Conservation (phyloP, 1,140 invertebrate genomes). For the Drosophila equinoxialis region DNA sequence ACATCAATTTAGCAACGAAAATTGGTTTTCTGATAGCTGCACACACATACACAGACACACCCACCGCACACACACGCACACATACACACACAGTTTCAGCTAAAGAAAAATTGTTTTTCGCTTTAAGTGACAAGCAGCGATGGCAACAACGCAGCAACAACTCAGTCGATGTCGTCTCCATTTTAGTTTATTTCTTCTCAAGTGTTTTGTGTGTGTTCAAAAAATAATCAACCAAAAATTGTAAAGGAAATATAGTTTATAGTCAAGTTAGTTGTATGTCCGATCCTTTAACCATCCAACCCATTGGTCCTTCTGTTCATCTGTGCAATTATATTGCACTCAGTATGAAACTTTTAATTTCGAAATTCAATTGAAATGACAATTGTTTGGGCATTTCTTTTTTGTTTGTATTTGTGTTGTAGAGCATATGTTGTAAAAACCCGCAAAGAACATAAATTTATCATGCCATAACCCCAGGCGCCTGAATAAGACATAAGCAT, state of each 20-base stretch:
- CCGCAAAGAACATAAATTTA: slow-evolving; percentile 43
- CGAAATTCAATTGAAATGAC: not conserved
- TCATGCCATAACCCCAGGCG: slow-evolving; percentile 31
- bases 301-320: not conserved
- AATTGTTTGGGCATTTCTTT: no score
- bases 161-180: slow-evolving; percentile 48
- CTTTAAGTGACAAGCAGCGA: slow-evolving; percentile 72
- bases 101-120: slow-evolving; percentile 78
- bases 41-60: slow-evolving; percentile 31
- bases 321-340: slow-evolving; percentile 11
- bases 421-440: slow-evolving; percentile 10
- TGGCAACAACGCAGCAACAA: slow-evolving; percentile 35
- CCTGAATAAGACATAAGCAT: slow-evolving; percentile 43
- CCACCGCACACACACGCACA: slow-evolving; percentile 29
- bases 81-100: slow-evolving; percentile 41
- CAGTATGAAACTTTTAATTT: slow-evolving; percentile 18
- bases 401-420: not conserved
- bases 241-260: slow-evolving; percentile 11
- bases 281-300: no score
- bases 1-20: slow-evolving; percentile 80
- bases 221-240: slow-evolving; percentile 63
- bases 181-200: slow-evolving; percentile 60
- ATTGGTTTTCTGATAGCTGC: slow-evolving; percentile 78
- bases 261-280: not conserved
- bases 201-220: slow-evolving; percentile 55